Base-by-base conservation (phyloP, 2,113 vertebrate species). In the Myiozetetes cayanensis region DNA sequence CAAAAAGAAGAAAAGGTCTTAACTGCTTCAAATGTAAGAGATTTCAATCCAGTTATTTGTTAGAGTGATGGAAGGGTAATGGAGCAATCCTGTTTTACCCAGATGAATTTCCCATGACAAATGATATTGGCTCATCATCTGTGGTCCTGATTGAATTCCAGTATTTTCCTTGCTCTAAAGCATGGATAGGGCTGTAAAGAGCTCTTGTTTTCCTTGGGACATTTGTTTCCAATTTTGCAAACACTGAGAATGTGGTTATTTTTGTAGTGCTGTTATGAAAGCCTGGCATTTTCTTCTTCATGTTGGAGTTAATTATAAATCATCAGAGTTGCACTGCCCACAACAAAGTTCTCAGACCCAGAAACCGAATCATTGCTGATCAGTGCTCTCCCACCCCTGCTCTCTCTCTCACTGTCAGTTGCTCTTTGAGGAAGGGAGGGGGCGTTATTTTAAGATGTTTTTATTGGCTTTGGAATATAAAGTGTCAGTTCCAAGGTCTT, bases 381-480 rank as follows among this genome's bases (percentile, higher is more conserved):
- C 96, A 83, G 93, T 66, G 90, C 93, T 95, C 96, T 97, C 96
- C 97, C 97, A 87, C 95, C 97, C 97, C 94, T 96, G 63, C 86
- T 92, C 95, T 94, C 97, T 97, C 96, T 87, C 96, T 98, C 97
- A 94, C 97, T 96, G 95, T 97, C 96, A 96, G 93, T 96, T 97
- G 93, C 96, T 97, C 97, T 96, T 97, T 96, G 86, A 97, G 92
- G 90, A 96, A 97, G 97, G 96, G 97, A 97, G 96, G 96, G 98
- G 98, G 98, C 95, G 97, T 98, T 98, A 98, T 99, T 99, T 99
- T 98, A 98, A 98, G 98, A 98, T 99, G 98, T 99, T 99, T 98
- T 99, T 98, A 97, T 99, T 99, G 99, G 99, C 99, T 96, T 97
- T 10, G 17, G 96, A 96, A 96, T 97, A 98, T 97, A 97, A 98